Conservation (phyloP, 2,888 invertebrate species). For the Drosophila fungiperda region DNA sequence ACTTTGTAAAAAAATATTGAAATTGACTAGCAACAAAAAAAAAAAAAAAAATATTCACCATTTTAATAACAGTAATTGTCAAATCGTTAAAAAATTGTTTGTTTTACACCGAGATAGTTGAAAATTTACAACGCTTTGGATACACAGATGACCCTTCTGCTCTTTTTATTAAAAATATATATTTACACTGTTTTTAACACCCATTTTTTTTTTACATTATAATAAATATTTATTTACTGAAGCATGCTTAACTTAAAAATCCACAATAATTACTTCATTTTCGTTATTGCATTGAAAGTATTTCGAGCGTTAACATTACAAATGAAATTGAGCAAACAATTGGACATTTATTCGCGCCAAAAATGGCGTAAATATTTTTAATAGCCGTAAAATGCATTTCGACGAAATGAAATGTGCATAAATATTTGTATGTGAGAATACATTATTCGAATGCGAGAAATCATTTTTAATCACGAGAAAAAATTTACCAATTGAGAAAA, state of each 20-base stretch:
- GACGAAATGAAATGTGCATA: background rate
- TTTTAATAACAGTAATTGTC: background rate
- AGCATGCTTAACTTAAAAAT: conserved; percentile 1
- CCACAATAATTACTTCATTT: conserved; percentile 5
- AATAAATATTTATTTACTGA: conserved; percentile 2
- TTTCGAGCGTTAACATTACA: conserved; percentile 27
- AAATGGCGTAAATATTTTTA: conserved; percentile 55
- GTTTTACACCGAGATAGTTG: background rate
- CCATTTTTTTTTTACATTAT: background rate
- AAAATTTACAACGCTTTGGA: background rate
- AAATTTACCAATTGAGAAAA: conserved; percentile 1
- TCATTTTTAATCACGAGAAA: background rate
- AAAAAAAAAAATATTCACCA: background rate
- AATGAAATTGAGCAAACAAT: conserved; percentile 57
- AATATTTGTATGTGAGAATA: conserved; percentile 7
- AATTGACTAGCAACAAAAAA: background rate
- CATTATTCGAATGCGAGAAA: conserved; percentile 7
- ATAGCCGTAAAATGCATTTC: conserved; percentile 41
- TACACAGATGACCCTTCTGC: background rate
- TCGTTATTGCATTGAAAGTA: conserved; percentile 13
- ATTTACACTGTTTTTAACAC: background rate
- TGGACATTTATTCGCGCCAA: conserved; percentile 31
- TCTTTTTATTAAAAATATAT: background rate
- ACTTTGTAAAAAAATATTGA: background rate
- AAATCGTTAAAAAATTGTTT: background rate